Evolutionary conservation across 1,140 invertebrate species (phyloP), one percentile per base, ranked within the genome.

Genomic region (Oncopeltus fasciatus): DNA sequence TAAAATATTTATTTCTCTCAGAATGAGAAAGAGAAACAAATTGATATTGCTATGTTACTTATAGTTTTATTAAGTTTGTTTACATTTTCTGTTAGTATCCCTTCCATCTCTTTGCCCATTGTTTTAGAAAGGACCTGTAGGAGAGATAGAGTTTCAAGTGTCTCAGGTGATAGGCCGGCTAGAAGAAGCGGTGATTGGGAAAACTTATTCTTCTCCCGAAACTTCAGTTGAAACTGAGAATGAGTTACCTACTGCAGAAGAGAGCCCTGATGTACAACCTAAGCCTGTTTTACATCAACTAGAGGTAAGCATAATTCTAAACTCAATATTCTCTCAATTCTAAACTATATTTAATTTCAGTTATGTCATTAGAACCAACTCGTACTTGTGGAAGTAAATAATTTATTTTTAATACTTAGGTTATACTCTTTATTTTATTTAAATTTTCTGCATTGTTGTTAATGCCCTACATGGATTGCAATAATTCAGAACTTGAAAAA

Each of bases 111-210:
- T n/a, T n/a, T n/a, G n/a, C n/a, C n/a, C n/a, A n/a, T n/a, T 44
- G 20, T 66, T 66, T n/a, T 44, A 67, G 67, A 67, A 67, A 38
- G 64, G 49, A 57, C 47, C 66, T 44, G 69, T 83, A 57, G 75
- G 72, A 51, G 78, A 78, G 46, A 71, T 84, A 65, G 80, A 83
- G 69, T 82, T 83, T 70, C 81, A 83, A 72, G 81, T 82, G 28
- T 82, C 81, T 4, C 78, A 83, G 69, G 80, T 83, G 65, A 81
- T 83, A 64, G 80, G 78, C 57, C 74, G 81, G 57, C 71, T 84
- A 29, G 81, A 84, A 69, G 81, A 82, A 38, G 81, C 80, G 11
- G 78, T 79, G 0, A 81, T 66, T n/a, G 64, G 64, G 16, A 67
- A 63, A 62, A 38, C 46, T 38, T 60, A 60, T 38, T n/a, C 18